phyloP scores from a whole-genome alignment of 2,797 vertebrate genomes.

The Schizothorax lantsangensis region DNA sequence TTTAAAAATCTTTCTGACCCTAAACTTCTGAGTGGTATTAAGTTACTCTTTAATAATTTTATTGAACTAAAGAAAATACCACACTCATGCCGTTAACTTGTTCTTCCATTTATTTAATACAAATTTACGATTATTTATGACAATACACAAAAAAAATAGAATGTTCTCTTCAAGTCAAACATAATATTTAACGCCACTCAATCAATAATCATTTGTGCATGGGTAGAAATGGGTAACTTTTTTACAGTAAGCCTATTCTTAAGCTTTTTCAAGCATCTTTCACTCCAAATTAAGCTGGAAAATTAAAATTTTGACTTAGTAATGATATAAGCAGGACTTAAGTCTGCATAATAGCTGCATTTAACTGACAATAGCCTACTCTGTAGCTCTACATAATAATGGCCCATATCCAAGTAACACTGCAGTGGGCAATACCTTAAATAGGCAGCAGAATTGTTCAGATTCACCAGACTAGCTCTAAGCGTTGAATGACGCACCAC shows the following conservation, averaged over 20 bases:
- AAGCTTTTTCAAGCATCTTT: not conserved
- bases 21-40: not conserved
- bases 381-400: constrained; percentile 2
- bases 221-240: no score
- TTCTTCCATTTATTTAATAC: not conserved
- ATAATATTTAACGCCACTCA: no score
- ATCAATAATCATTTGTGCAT: no score
- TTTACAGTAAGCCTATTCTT: not conserved
- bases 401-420: not conserved
- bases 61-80: not conserved
- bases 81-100: not conserved
- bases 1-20: no score
- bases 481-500: constrained; percentile 41
- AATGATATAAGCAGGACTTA: not conserved
- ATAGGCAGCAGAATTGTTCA: constrained; percentile 32
- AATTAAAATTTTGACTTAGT: not conserved
- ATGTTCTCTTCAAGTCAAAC: no score
- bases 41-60: not conserved
- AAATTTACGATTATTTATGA: not conserved
- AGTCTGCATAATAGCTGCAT: not conserved
- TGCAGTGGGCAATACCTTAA: constrained; percentile 33
- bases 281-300: not conserved
- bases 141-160: not conserved
- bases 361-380: not conserved
- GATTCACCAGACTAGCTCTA: constrained; percentile 4